A percentile compares a stretch with the other conserved stretches of the same genome.
Conservation (phyloP, 2,113 vertebrate genomes). For the Gallinago jamesoni region DNA sequence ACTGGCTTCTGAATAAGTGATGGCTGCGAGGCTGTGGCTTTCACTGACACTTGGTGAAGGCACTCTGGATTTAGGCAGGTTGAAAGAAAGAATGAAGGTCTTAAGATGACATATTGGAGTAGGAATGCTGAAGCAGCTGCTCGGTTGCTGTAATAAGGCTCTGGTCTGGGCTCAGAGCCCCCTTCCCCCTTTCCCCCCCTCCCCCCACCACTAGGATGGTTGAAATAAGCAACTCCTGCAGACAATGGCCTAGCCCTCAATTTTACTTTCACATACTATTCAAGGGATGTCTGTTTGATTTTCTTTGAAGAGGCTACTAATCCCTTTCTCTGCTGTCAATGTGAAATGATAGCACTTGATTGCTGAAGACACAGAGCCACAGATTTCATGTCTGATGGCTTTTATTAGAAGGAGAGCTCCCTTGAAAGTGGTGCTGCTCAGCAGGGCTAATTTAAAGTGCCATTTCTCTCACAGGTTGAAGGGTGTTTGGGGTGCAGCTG, state of each 20-base stretch:
- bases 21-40: not conserved
- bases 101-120: not conserved
- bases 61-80: not conserved
- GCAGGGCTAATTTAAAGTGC: not conserved
- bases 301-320: constrained; percentile 8
- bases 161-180: not conserved
- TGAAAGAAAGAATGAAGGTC: not conserved
- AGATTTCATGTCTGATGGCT: not conserved
- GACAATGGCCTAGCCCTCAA: not conserved
- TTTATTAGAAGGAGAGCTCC: not conserved
- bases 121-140: not conserved
- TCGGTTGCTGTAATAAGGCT: accelerated
- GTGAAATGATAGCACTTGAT: constrained; percentile 2
- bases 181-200: not conserved
- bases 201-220: not conserved
- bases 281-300: not conserved
- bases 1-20: not conserved
- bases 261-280: not conserved
- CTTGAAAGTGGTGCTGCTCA: not conserved
- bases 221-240: not conserved
- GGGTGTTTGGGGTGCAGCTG: not conserved
- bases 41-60: not conserved
- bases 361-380: not conserved
- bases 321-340: not conserved
- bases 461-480: not conserved